phyloP scores from a whole-genome alignment of 2,888 invertebrate genomes.

The Chrysina gloriosa region DNA sequence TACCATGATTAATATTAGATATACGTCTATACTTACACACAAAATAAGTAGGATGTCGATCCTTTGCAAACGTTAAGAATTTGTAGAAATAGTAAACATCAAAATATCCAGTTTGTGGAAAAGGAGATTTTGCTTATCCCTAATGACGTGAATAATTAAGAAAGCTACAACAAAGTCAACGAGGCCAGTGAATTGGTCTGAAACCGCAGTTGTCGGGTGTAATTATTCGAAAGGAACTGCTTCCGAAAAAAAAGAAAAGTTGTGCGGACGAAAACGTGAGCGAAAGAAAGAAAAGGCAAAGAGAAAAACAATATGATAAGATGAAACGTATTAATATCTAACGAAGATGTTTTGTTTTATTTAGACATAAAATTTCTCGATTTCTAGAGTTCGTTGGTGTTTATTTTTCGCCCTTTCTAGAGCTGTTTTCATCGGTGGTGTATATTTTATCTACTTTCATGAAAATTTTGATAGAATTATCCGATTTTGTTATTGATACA shows the following conservation, averaged over 20 bases:
- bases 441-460: constrained; percentile 15
- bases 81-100: not conserved
- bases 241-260: not conserved
- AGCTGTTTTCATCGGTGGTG: not conserved
- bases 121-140: not conserved
- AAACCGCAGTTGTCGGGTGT: not conserved
- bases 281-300: not conserved
- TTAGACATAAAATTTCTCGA: not conserved
- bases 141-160: constrained; percentile 25
- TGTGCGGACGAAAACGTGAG: not conserved
- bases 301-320: constrained; percentile 1
- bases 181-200: constrained; percentile 10
- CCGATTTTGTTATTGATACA: not conserved
- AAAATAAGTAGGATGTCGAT: too few species aligned
- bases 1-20: too few species aligned
- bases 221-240: constrained; percentile 10
- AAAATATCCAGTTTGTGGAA: not conserved
- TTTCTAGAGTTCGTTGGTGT: not conserved
- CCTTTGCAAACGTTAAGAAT: not conserved
- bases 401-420: not conserved
- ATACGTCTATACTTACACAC: too few species aligned
- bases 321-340: constrained; percentile 37
- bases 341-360: constrained; percentile 30
- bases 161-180: constrained; percentile 8
- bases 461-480: not conserved